phyloP scores from a whole-genome alignment of 2,797 vertebrate genomes.

The Microchirus variegatus region DNA sequence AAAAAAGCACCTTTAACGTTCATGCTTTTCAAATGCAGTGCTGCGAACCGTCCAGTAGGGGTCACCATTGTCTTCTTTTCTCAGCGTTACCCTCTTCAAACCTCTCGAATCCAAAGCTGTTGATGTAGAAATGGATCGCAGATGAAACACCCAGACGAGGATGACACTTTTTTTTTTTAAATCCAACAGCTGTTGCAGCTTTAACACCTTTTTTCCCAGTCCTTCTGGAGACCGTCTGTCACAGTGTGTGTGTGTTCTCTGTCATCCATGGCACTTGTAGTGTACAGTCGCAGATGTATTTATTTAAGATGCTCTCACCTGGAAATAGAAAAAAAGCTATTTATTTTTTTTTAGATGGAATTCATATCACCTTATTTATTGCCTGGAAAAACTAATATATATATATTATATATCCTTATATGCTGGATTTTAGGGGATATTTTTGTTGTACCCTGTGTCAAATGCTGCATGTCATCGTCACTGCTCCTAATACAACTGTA shows the following conservation, averaged over 20 bases:
- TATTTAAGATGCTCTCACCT: not conserved
- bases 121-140: not conserved
- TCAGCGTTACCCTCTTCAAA: not conserved
- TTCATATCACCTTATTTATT: not conserved
- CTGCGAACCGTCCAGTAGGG: constrained; percentile 38
- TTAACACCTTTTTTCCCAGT: not conserved
- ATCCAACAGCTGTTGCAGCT: constrained; percentile 24
- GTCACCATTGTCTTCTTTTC: constrained; percentile 9
- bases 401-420: not conserved
- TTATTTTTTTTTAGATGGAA: not conserved
- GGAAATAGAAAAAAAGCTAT: not conserved
- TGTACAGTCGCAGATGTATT: not conserved
- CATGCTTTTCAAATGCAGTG: constrained; percentile 8
- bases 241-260: not conserved
- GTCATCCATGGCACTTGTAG: not conserved
- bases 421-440: not conserved
- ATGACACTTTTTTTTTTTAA: constrained; percentile 21
- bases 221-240: constrained; percentile 32
- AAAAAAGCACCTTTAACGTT: constrained; percentile 7
- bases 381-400: not conserved
- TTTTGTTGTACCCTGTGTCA: too few relatives aligned
- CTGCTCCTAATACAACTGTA: not conserved
- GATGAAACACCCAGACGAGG: not conserved
- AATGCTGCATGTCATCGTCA: constrained; percentile 23
- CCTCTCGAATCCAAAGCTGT: not conserved